Conservation (phyloP, 2,113 vertebrate genomes). For the Hippocampus mohnikei region DNA sequence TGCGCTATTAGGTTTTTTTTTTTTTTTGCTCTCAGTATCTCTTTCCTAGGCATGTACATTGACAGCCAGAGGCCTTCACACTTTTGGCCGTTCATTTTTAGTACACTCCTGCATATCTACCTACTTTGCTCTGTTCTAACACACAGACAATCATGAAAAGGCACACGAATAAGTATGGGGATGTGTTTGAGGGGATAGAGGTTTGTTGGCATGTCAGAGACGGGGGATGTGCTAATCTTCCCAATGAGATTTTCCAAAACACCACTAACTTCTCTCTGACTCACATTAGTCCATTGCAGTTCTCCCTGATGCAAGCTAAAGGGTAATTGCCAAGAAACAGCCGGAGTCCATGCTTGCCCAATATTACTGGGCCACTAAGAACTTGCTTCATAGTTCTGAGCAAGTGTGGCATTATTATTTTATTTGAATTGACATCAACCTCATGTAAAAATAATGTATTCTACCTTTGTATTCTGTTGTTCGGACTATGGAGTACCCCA, state of each 20-base stretch:
- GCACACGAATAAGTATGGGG: slow-evolving; percentile 11
- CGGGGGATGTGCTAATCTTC: slow-evolving; percentile 45
- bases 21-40: slow-evolving; percentile 9
- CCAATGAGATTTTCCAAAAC: slow-evolving; percentile 48
- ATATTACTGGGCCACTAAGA: slow-evolving; percentile 8
- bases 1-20: slow-evolving; percentile 41
- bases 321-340: slow-evolving; percentile 23
- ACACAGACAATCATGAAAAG: slow-evolving; percentile 27
- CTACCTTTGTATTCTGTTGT: slow-evolving; percentile 36
- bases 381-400: slow-evolving; percentile 2
- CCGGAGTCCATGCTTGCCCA: slow-evolving; percentile 9
- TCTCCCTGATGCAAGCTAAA: slow-evolving; percentile 36
- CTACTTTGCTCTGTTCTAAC: slow-evolving; percentile 54
- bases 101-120: slow-evolving; percentile 45
- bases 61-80: slow-evolving; percentile 45
- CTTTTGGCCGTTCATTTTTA: slow-evolving; percentile 57
- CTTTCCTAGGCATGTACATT: slow-evolving; percentile 11
- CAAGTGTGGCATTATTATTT: neutral
- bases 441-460: slow-evolving; percentile 19
- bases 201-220: slow-evolving; percentile 51
- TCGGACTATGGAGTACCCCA: neutral
- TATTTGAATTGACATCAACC: slow-evolving; percentile 6
- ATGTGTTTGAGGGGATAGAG: slow-evolving; percentile 50
- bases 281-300: slow-evolving; percentile 36
- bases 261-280: slow-evolving; percentile 39